These are phyloP conservation scores for Bradysia coprophila DNA, from an alignment of 1,140 invertebrate genomes.

Conservation along the genomic window DNA sequence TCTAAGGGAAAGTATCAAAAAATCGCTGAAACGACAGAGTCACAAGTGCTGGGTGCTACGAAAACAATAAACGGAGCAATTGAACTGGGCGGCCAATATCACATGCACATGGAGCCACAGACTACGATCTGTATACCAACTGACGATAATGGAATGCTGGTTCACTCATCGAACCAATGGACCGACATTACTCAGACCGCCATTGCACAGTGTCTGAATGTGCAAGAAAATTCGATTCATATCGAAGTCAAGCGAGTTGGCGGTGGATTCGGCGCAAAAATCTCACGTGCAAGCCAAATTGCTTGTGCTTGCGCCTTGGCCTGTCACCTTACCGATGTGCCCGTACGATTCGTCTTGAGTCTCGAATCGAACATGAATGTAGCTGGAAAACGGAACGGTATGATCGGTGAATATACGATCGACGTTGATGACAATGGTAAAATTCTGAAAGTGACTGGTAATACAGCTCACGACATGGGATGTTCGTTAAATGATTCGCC, in stretches of 20 bases:
- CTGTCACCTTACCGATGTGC: constrained; percentile 34
- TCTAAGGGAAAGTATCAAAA: too few relatives aligned
- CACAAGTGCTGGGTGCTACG: too few relatives aligned
- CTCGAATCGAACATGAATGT: constrained; percentile 44
- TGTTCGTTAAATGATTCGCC: too few relatives aligned
- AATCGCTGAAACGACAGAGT: too few relatives aligned
- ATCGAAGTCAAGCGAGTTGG: constrained; percentile 43
- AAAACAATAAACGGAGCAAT: too few relatives aligned
- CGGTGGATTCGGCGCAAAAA: constrained; percentile 51
- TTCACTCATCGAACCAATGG: constrained; percentile 43
- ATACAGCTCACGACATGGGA: too few relatives aligned
- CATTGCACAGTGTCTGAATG: constrained; percentile 34
- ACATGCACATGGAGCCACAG: too few relatives aligned
- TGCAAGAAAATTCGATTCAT: constrained; percentile 34
- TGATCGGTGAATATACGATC: not conserved
- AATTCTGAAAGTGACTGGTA: not conserved
- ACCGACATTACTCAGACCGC: constrained; percentile 40
- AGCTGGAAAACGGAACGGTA: constrained; percentile 41
- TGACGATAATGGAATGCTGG: constrained; percentile 38
- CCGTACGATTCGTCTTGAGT: constrained; percentile 40
- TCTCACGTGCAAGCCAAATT: constrained; percentile 31
- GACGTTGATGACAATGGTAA: not conserved
- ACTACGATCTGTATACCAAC: constrained; percentile 34
- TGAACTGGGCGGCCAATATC: too few relatives aligned
- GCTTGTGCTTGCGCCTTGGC: constrained; percentile 41